These are phyloP conservation scores for Tenthredo livida DNA, from an alignment of 2,888 invertebrate species.

Conservation along the genomic window DNA sequence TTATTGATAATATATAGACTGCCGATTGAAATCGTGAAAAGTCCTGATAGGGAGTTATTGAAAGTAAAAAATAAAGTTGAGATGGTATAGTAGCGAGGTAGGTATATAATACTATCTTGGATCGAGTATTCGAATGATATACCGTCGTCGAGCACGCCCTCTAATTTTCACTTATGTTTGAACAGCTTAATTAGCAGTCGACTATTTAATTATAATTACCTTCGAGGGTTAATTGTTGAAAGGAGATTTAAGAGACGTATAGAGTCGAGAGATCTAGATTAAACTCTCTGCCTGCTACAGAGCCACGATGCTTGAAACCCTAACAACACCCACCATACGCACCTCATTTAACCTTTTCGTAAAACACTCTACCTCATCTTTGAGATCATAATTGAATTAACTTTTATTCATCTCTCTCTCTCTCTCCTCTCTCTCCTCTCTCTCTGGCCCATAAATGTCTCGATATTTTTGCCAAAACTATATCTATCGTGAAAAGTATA, in stretches of 20 bases:
- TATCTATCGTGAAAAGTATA: background rate
- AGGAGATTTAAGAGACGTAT: constrained; percentile 64
- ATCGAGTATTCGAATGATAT: constrained; percentile 61
- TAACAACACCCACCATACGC: background rate
- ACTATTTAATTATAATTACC: constrained; percentile 65
- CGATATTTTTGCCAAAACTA: background rate
- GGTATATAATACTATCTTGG: background rate
- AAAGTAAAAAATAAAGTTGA: background rate
- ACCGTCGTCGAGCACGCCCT: constrained; percentile 62
- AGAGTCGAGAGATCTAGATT: constrained; percentile 61
- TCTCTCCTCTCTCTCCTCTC: background rate
- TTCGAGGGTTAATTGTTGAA: constrained; percentile 63
- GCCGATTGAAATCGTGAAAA: constrained; percentile 1
- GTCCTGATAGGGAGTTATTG: background rate
- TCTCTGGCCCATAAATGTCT: background rate
- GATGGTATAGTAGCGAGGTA: background rate
- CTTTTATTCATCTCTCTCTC: too few species aligned
- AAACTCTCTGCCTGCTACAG: constrained; percentile 32
- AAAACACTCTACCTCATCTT: constrained; percentile 3
- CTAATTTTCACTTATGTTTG: constrained; percentile 65
- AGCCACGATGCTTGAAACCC: background rate
- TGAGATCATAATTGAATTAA: constrained; percentile 5
- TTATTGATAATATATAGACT: background rate
- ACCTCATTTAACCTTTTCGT: background rate
- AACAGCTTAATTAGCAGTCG: constrained; percentile 65